Evolutionary conservation across 2,888 invertebrate genomes (phyloP).

Genomic region (Drosophila formosana): DNA sequence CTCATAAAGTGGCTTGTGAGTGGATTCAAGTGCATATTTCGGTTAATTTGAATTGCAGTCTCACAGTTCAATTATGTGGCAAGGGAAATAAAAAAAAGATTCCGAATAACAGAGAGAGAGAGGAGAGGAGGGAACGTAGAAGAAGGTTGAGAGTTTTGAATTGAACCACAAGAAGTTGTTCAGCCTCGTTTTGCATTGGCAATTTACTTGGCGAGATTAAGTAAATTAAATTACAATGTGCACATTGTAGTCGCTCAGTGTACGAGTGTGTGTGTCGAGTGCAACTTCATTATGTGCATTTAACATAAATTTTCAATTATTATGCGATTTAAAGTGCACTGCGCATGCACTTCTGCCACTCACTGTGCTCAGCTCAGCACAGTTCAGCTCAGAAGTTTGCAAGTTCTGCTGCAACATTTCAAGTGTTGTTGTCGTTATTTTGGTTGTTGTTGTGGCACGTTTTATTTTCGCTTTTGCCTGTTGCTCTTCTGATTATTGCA

Average conservation of each 20-base stretch:
- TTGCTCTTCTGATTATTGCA: slow-evolving; percentile 56
- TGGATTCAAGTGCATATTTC: slow-evolving; percentile 60
- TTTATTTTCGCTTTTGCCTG: slow-evolving; percentile 64
- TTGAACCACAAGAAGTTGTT: slow-evolving; percentile 47
- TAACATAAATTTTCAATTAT: slow-evolving; percentile 79
- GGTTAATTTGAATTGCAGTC: slow-evolving; percentile 58
- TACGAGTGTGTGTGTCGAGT: slow-evolving; percentile 40
- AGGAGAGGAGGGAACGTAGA: not conserved
- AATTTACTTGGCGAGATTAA: slow-evolving; percentile 72
- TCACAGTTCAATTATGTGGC: slow-evolving; percentile 56
- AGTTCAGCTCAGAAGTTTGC: not conserved
- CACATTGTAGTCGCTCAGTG: slow-evolving; percentile 50
- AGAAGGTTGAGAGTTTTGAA: slow-evolving; percentile 36
- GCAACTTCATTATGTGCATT: slow-evolving; percentile 80
- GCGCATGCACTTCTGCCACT: slow-evolving; percentile 51
- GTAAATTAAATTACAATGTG: slow-evolving; percentile 79
- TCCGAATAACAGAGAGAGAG: not conserved
- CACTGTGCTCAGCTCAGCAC: slow-evolving; percentile 45
- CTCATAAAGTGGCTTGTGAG: slow-evolving; percentile 31
- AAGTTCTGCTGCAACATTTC: slow-evolving; percentile 52
- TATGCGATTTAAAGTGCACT: slow-evolving; percentile 81
- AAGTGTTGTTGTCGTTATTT: slow-evolving; percentile 10
- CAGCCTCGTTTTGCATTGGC: slow-evolving; percentile 58
- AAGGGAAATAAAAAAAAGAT: not conserved
- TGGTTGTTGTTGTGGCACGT: slow-evolving; percentile 58